phyloP scores from a whole-genome alignment of 92 coral and sea anemone genomes.

The Diadumene lineata region DNA sequence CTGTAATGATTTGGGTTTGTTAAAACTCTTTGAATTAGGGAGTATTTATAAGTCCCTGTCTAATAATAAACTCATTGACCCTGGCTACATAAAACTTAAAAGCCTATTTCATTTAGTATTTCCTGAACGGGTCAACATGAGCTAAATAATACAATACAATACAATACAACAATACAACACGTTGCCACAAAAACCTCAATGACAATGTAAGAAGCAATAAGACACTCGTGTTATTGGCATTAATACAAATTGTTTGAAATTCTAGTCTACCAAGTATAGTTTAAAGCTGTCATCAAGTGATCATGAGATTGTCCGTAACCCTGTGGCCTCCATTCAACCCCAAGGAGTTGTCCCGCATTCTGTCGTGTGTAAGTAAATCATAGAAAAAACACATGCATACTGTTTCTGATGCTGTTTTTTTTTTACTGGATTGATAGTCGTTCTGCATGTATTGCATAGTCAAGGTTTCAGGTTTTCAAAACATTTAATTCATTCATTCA shows the following conservation, averaged over 20 bases:
- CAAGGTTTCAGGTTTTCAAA: no score
- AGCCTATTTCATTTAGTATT: background rate
- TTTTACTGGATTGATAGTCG: no score
- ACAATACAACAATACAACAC: background rate
- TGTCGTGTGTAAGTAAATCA: slow-evolving; percentile 31
- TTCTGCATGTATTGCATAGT: no score
- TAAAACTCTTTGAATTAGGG: no score
- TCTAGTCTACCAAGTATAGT: slow-evolving; percentile 60
- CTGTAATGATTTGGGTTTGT: no score
- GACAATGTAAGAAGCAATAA: background rate
- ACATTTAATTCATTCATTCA: no score
- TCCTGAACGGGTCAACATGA: background rate
- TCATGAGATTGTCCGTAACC: slow-evolving; percentile 50
- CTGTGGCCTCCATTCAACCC: slow-evolving; percentile 44
- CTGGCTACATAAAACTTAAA: background rate
- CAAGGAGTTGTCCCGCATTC: slow-evolving; percentile 66
- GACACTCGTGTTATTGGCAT: background rate
- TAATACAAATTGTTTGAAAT: background rate
- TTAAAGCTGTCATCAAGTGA: slow-evolving; percentile 67
- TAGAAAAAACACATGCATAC: background rate
- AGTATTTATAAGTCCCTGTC: no score
- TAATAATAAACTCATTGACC: no score
- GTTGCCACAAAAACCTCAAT: background rate
- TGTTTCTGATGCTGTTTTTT: no score
- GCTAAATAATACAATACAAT: background rate